These are phyloP conservation scores for Drosophila virilis DNA, from an alignment of 1,140 invertebrate species.

Conservation along the genomic window DNA sequence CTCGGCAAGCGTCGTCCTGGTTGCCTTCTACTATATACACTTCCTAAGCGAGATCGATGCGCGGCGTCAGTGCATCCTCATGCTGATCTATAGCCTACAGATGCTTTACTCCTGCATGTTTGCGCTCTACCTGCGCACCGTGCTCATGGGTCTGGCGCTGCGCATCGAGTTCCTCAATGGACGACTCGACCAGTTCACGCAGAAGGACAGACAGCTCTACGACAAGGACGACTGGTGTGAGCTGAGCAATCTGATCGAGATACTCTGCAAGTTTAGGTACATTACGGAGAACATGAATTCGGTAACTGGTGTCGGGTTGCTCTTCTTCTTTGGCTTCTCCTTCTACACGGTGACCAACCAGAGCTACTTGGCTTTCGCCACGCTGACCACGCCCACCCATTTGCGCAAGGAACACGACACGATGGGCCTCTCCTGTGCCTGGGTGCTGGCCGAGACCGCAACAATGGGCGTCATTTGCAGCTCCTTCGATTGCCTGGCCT, in stretches of 20 bases:
- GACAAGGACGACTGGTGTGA: conserved; percentile 61
- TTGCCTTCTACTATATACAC: conserved; percentile 70
- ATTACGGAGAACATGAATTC: conserved; percentile 68
- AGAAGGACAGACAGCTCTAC: conserved; percentile 11
- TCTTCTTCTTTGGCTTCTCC: conserved; percentile 71
- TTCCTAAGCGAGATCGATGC: conserved; percentile 39
- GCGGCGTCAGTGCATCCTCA: conserved; percentile 30
- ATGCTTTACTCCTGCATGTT: conserved; percentile 64
- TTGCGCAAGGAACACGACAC: conserved; percentile 39
- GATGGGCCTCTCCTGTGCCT: conserved; percentile 63
- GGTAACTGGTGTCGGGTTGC: conserved; percentile 54
- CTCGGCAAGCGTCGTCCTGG: conserved; percentile 39
- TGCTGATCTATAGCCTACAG: conserved; percentile 59
- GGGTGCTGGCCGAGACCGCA: conserved; percentile 62
- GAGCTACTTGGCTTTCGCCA: conserved; percentile 70
- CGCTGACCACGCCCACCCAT: conserved; percentile 39
- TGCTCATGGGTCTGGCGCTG: conserved; percentile 51
- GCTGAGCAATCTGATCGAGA: conserved; percentile 64
- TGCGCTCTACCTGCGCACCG: conserved; percentile 53
- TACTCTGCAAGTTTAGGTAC: conserved; percentile 72
- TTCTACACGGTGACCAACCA: conserved; percentile 76
- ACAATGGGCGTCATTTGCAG: conserved; percentile 65
- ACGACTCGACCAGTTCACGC: conserved; percentile 49
- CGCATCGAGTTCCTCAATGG: conserved; percentile 60
- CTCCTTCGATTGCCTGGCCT: conserved; percentile 67